A percentile compares a stretch with the other conserved stretches of the same genome.
These are phyloP conservation scores for Progne subis DNA, from an alignment of 2,113 vertebrate genomes.

Conservation along the genomic window DNA sequence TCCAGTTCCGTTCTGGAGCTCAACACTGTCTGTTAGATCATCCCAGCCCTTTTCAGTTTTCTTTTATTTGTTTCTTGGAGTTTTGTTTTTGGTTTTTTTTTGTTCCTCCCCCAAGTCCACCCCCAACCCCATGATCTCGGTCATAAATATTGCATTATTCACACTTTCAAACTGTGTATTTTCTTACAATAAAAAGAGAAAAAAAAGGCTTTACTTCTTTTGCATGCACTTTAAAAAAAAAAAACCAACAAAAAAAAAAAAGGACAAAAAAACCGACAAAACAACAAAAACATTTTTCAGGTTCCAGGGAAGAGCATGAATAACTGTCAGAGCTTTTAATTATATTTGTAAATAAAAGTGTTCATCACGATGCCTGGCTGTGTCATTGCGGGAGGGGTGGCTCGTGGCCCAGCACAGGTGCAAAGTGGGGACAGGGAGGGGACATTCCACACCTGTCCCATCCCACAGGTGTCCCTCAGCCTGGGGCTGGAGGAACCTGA, in stretches of 20 bases:
- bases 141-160: conserved; percentile 87
- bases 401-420: neutral
- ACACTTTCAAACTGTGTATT: conserved; percentile 94
- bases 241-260: neutral
- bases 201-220: conserved; percentile 95
- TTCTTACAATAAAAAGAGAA: conserved; percentile 90
- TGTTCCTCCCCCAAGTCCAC: conserved; percentile 51
- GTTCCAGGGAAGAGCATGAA: conserved; percentile 90
- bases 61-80: neutral
- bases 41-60: conserved; percentile 49
- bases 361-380: conserved; percentile 86
- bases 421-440: neutral
- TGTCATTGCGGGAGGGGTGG: conserved; percentile 66
- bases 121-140: conserved; percentile 74
- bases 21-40: conserved; percentile 76
- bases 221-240: conserved; percentile 97
- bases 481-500: neutral
- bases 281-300: conserved; percentile 80
- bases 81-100: neutral
- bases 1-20: conserved; percentile 79
- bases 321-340: conserved; percentile 98
- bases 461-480: neutral
- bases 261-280: neutral
- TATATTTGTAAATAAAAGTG: conserved; percentile 99
- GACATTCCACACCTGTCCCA: neutral